phyloP scores from a whole-genome alignment of 1,140 invertebrate genomes.

The Lamellibrachia luymesi region DNA sequence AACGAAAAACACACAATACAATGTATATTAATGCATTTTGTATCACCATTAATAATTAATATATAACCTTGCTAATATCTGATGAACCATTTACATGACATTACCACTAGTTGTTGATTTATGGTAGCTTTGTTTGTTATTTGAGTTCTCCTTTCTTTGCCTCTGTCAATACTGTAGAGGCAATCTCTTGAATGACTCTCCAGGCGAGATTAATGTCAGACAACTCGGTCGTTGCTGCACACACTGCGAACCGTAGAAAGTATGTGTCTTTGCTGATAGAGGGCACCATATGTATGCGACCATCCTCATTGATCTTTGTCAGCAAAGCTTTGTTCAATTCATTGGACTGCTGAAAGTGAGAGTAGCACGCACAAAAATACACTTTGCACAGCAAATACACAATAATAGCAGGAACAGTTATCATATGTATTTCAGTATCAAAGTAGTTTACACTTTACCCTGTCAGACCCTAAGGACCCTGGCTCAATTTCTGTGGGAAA shows the following conservation, averaged over 20 bases:
- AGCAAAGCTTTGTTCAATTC: slow-evolving; percentile 72
- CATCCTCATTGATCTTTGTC: slow-evolving; percentile 72
- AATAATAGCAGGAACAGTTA: neutral
- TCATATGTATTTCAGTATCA: neutral
- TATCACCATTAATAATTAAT: too few relatives aligned
- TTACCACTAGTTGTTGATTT: neutral
- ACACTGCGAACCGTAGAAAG: slow-evolving; percentile 71
- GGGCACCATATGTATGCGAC: slow-evolving; percentile 81
- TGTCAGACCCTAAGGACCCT: neutral
- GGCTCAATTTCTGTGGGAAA: neutral
- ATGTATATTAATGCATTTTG: too few relatives aligned
- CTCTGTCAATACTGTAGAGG: slow-evolving; percentile 31
- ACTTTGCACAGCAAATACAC: neutral
- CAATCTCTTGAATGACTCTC: slow-evolving; percentile 69
- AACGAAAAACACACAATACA: neutral
- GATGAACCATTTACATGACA: neutral
- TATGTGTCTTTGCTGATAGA: slow-evolving; percentile 66
- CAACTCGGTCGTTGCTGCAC: slow-evolving; percentile 69
- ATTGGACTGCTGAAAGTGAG: slow-evolving; percentile 64
- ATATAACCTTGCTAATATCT: too few relatives aligned
- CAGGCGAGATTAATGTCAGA: slow-evolving; percentile 79
- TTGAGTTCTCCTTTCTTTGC: neutral
- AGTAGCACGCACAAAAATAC: neutral
- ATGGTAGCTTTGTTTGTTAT: neutral
- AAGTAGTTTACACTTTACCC: neutral